Conservation (phyloP, 2,797 vertebrate genomes). For the Craterocephalus amniculus region DNA sequence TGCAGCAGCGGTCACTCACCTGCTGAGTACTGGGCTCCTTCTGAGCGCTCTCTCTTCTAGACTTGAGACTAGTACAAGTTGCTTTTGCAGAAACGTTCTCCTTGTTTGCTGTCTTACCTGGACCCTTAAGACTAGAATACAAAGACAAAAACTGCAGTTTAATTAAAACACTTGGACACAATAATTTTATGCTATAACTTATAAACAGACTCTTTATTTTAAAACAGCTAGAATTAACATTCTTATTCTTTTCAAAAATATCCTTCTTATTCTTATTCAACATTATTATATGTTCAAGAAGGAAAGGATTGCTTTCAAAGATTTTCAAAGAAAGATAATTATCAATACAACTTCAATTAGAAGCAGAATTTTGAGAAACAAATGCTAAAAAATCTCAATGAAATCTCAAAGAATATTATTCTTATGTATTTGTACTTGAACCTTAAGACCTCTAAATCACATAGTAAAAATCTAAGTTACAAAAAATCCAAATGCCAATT, state of each 20-base stretch:
- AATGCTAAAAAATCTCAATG: too few species aligned
- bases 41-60: slow-evolving; percentile 63
- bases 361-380: too few species aligned
- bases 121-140: slow-evolving; percentile 39
- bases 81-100: slow-evolving; percentile 70
- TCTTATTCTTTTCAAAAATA: too few species aligned
- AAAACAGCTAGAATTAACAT: too few species aligned
- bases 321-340: too few species aligned
- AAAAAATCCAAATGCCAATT: background rate
- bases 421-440: background rate
- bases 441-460: background rate
- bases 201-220: background rate
- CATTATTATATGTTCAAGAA: too few species aligned
- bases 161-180: background rate
- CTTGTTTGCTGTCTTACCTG: slow-evolving; percentile 57
- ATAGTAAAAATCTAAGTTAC: background rate
- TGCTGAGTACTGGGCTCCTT: slow-evolving; percentile 64
- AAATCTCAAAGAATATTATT: too few species aligned
- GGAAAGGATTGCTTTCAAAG: too few species aligned
- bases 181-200: background rate
- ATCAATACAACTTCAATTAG: background rate
- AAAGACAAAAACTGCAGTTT: slow-evolving; percentile 12
- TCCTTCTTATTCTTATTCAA: too few species aligned
- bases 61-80: slow-evolving; percentile 16
- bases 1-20: slow-evolving; percentile 43